Evolutionary conservation across 2,797 vertebrate species (phyloP), one percentile per base, ranked within the genome.

Genomic region (Enteromius radiatus): DNA sequence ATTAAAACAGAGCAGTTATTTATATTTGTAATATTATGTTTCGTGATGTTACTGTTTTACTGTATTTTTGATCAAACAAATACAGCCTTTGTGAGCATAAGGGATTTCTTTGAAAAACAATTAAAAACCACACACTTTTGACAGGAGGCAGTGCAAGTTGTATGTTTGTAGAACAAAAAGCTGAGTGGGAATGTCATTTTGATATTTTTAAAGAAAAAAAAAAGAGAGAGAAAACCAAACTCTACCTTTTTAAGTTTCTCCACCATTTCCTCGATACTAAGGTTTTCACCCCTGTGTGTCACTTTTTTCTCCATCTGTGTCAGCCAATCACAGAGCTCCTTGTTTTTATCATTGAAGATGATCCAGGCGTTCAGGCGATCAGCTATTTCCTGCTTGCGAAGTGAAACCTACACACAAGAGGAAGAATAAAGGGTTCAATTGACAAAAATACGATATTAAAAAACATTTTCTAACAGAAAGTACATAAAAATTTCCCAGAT

Each of bases 281-380:
- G 92, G 15, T 86, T 78, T 59, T 97, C 96, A 0, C 93, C 85
- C 0, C 92, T 94, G 91, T 96, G 96, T 5, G 95, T 90, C 78
- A 97, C 96, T 90, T 96, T 97, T 90, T 94, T 96, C 88, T 99
- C 97, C 97, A 99, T 97, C 86, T 97, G 96, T 7, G 94, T 94
- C 90, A 99, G 94, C 97, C 97, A 99, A 8, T 97, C 95, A 45
- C 97, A 98, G 68, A 99, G 89, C 87, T 98, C 96, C 86, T 96
- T 97, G 85, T 97, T 97, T 90, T 97, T 99, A 78, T 97, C 96
- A 9, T 96, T 97, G 88, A 99, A 99, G 88, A 98, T 91, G 15
- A 92, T 93, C 97, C 97, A 98, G 15, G 96, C 96, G 3, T 96
- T 96, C 87, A 99, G 96, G 26, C 93, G 94, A 82, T 98, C 97